These are phyloP conservation scores for Thamnaconus septentrionalis DNA, from an alignment of 2,113 vertebrate genomes.

Conservation along the genomic window DNA sequence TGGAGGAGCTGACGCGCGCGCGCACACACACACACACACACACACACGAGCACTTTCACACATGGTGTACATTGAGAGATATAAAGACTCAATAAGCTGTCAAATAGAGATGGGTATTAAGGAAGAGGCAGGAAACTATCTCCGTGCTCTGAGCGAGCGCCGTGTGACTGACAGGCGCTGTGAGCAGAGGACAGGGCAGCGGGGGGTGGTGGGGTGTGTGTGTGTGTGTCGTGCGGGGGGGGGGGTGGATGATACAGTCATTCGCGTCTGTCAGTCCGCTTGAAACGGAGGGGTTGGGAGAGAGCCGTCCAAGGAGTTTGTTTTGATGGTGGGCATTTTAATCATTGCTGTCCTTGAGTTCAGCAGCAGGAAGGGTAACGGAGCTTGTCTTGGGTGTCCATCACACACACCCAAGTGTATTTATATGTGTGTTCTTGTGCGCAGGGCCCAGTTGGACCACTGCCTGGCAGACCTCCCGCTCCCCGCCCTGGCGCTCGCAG, in stretches of 20 bases:
- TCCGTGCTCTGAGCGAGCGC: conserved; percentile 63
- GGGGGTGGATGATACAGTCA: conserved; percentile 69
- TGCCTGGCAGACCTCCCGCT: conserved; percentile 71
- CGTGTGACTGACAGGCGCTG: conserved; percentile 72
- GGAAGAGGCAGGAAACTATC: conserved; percentile 74
- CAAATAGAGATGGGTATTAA: conserved; percentile 79
- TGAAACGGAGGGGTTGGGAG: conserved; percentile 54
- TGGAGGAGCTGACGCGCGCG: conserved; percentile 66
- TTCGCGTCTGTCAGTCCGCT: conserved; percentile 69
- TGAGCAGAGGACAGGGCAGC: conserved; percentile 62
- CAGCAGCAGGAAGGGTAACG: conserved; percentile 41
- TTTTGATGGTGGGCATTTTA: conserved; percentile 64
- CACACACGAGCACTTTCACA: conserved; percentile 47
- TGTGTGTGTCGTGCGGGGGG: conserved; percentile 14
- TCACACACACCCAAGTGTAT: conserved; percentile 12
- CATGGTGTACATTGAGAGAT: conserved; percentile 70
- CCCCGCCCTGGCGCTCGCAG: conserved; percentile 68
- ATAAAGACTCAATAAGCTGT: conserved; percentile 78
- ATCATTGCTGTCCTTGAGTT: conserved; percentile 69
- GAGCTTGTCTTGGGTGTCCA: conserved; percentile 49
- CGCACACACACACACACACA: conserved; percentile 41
- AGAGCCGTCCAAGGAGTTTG: conserved; percentile 64
- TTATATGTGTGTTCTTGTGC: conserved; percentile 27
- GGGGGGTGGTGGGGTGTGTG: conserved; percentile 3
- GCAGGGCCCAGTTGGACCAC: conserved; percentile 77